Evolutionary conservation across 1,140 invertebrate species (phyloP).

Genomic region (Dinothrombium tinctorium): DNA sequence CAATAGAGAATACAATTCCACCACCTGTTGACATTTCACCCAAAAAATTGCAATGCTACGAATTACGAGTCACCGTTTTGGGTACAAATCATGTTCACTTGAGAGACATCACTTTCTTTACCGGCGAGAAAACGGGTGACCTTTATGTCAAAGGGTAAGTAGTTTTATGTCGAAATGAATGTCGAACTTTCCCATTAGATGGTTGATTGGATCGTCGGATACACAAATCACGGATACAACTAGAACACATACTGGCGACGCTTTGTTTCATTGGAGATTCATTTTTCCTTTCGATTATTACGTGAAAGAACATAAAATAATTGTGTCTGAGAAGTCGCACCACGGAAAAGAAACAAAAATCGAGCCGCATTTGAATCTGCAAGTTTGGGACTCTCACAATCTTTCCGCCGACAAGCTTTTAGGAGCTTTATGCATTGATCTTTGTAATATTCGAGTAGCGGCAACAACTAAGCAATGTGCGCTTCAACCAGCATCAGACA

Average conservation of each 20-base stretch:
- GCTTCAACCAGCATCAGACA: too few species aligned
- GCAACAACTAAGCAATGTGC: too few species aligned
- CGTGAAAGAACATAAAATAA: slow-evolving; percentile 68
- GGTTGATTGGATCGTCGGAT: slow-evolving; percentile 61
- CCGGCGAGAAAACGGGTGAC: slow-evolving; percentile 78
- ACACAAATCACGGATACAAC: slow-evolving; percentile 55
- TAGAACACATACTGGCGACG: slow-evolving; percentile 68
- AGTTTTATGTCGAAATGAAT: too few species aligned
- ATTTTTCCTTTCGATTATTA: slow-evolving; percentile 72
- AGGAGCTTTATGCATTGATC: too few species aligned
- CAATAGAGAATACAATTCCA: slow-evolving; percentile 57
- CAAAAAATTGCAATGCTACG: slow-evolving; percentile 63
- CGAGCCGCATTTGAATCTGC: slow-evolving; percentile 54
- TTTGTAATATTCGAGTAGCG: too few species aligned
- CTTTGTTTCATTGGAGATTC: slow-evolving; percentile 81
- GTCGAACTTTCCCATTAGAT: too few species aligned
- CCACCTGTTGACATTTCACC: slow-evolving; percentile 59
- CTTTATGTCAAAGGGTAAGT: slow-evolving; percentile 85
- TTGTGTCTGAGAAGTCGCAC: slow-evolving; percentile 65
- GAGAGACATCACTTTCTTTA: slow-evolving; percentile 73
- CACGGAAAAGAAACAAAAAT: slow-evolving; percentile 73
- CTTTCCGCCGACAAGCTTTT: slow-evolving; percentile 72
- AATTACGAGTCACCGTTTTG: slow-evolving; percentile 66
- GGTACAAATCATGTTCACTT: slow-evolving; percentile 74
- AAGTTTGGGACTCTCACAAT: slow-evolving; percentile 74